Base-by-base conservation (phyloP, 2,797 vertebrate species). In the Mus spretus region DNA sequence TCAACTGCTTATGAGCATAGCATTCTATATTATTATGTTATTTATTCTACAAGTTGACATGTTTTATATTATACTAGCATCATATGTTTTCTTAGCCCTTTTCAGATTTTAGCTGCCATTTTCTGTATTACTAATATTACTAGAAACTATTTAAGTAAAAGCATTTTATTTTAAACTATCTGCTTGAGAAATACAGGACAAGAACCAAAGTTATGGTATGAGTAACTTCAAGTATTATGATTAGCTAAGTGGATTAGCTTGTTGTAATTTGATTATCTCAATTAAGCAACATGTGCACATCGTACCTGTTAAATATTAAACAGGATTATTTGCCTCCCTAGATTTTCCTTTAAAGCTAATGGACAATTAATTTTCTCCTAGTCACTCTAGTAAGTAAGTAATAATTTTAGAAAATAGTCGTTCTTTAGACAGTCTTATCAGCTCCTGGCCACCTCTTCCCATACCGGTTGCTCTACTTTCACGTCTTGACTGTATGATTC, bases 321-420 rank as follows among this genome's bases (percentile, higher is more conserved):
- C 34, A 82, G 28, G 67, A 61, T 86, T 86, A 93, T 74, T 94
- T 92, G 65, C 14, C 6, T 85, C 37, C n/a, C 26, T 82, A 86
- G 7, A 86, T 94, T 94, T 96, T 95, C 77, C 37, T 92, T 95
- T 90, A 87, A 93, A 15, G 24, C 55, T 95, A 97, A 88, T 88
- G 50, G 2, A 40, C 44, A 94, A 70, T 94, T 90, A 57, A 63
- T 65, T 95, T 97, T 40, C 50, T 44, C 55, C 15, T 91, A 13
- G 13, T 87, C 93, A 80, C 74, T 28, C 31, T 87, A 84, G 70
- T 83, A 87, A 75, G 31, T 94, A 90, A 95, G 77, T 84, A 94
- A 77, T 2, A 94, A 84, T 14, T 63, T 89, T 67, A 93, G 88
- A 86, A 95, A 80, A 84, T 47, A 96, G 13, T 3, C 17, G 24